Conservation (phyloP, 2,797 vertebrate genomes). For the Prunella strophiata region DNA sequence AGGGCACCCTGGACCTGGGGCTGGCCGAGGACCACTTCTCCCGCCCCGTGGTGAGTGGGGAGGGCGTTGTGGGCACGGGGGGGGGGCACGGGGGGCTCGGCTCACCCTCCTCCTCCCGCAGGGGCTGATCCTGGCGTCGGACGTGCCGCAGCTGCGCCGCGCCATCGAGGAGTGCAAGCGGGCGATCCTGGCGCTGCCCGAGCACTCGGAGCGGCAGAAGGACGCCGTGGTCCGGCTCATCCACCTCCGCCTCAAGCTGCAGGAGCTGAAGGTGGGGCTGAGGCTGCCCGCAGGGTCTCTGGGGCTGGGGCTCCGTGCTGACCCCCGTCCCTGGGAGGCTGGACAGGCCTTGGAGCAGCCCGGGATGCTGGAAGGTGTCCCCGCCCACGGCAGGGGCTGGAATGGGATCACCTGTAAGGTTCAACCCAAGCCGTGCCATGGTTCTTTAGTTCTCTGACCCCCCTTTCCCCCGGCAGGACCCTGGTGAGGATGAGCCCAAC, state of each 20-base stretch:
- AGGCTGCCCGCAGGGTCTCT: accelerated
- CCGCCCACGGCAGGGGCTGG: neutral
- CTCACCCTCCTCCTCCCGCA: slow-evolving; percentile 33
- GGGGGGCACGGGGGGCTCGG: accelerated
- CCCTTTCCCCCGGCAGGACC: slow-evolving; percentile 78
- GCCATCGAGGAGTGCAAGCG: slow-evolving; percentile 95
- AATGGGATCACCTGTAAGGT: neutral
- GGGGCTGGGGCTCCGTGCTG: accelerated
- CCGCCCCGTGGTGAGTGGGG: slow-evolving; percentile 85
- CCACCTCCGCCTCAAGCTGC: slow-evolving; percentile 94
- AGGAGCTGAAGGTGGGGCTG: slow-evolving; percentile 89
- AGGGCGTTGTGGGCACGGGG: accelerated
- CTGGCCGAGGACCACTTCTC: slow-evolving; percentile 96
- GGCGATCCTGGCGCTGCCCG: slow-evolving; percentile 90
- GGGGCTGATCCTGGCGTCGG: slow-evolving; percentile 90
- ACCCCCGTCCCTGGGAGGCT: accelerated
- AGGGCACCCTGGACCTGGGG: slow-evolving; percentile 86
- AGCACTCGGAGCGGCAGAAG: slow-evolving; percentile 94
- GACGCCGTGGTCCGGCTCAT: slow-evolving; percentile 94
- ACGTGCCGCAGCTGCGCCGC: slow-evolving; percentile 88
- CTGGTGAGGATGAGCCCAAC: slow-evolving; percentile 93
- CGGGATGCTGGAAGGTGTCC: neutral
- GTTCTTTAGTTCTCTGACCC: neutral
- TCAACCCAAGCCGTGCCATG: neutral
- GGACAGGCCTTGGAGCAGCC: neutral